Percentiles rank a stretch among this genome's conserved stretches.
phyloP scores from a whole-genome alignment of 2,888 invertebrate genomes.

The Drosophila lacicola region DNA sequence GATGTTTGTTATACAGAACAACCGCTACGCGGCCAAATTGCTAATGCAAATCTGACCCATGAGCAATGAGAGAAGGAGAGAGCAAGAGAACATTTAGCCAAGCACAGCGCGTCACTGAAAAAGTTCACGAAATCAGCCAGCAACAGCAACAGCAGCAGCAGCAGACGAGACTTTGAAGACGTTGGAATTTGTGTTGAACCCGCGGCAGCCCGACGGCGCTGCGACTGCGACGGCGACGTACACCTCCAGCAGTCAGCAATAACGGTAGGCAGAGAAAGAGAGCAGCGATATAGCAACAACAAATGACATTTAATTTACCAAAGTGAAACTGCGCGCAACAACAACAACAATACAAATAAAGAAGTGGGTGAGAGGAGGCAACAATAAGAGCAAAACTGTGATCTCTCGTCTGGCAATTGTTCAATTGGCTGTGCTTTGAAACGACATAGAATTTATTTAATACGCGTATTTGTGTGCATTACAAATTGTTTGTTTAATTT shows the following conservation, averaged over 20 bases:
- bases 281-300: constrained; percentile 56
- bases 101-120: constrained; percentile 63
- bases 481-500: constrained; percentile 58
- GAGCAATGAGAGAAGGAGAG: constrained; percentile 47
- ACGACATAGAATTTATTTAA: constrained; percentile 65
- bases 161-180: constrained; percentile 70
- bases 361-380: constrained; percentile 43
- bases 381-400: constrained; percentile 62
- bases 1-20: constrained; percentile 50
- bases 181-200: constrained; percentile 79
- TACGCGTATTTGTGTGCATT: constrained; percentile 61
- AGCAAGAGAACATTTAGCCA: constrained; percentile 50
- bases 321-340: constrained; percentile 72
- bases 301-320: constrained; percentile 70
- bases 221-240: constrained; percentile 52
- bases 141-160: constrained; percentile 34
- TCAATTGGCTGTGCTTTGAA: constrained; percentile 75
- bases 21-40: constrained; percentile 57
- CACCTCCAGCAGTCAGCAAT: constrained; percentile 68
- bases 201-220: constrained; percentile 56
- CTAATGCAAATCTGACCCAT: constrained; percentile 59
- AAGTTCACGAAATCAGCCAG: constrained; percentile 59
- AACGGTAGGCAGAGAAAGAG: constrained; percentile 66
- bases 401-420: constrained; percentile 70
- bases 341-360: constrained; percentile 49